Conservation (phyloP, 1,140 invertebrate species). For the Drosophila ercepeae region DNA sequence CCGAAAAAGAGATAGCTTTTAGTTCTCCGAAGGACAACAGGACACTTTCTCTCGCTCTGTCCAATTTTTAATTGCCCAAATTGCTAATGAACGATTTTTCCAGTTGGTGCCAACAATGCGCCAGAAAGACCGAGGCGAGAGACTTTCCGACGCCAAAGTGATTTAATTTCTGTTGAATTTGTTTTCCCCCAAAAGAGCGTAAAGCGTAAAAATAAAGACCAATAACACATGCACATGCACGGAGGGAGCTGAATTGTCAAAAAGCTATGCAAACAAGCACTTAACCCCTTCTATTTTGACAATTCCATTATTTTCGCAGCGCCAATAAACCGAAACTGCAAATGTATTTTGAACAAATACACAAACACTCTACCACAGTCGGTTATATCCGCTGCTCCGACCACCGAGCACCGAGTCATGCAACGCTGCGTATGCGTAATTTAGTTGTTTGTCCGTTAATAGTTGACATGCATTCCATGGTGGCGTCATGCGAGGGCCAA, state of each 20-base stretch:
- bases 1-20: neutral
- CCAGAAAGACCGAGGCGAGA: neutral
- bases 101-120: slow-evolving; percentile 44
- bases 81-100: slow-evolving; percentile 61
- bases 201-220: slow-evolving; percentile 5
- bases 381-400: neutral
- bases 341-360: slow-evolving; percentile 54
- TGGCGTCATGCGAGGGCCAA: slow-evolving; percentile 19
- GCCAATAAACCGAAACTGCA: slow-evolving; percentile 72
- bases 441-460: slow-evolving; percentile 67
- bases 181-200: slow-evolving; percentile 15
- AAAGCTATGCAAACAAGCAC: slow-evolving; percentile 76
- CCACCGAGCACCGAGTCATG: slow-evolving; percentile 28
- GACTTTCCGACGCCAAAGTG: slow-evolving; percentile 45
- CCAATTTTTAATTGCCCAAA: slow-evolving; percentile 69
- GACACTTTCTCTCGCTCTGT: slow-evolving; percentile 24
- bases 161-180: slow-evolving; percentile 49
- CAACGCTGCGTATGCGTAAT: slow-evolving; percentile 68
- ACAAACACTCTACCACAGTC: slow-evolving; percentile 13
- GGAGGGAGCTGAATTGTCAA: slow-evolving; percentile 28
- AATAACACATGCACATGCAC: slow-evolving; percentile 10
- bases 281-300: slow-evolving; percentile 77
- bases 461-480: slow-evolving; percentile 39
- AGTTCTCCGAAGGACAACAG: slow-evolving; percentile 46
- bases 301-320: slow-evolving; percentile 71